phyloP scores from a whole-genome alignment of 2,113 vertebrate species.

The Petaurus breviceps region DNA sequence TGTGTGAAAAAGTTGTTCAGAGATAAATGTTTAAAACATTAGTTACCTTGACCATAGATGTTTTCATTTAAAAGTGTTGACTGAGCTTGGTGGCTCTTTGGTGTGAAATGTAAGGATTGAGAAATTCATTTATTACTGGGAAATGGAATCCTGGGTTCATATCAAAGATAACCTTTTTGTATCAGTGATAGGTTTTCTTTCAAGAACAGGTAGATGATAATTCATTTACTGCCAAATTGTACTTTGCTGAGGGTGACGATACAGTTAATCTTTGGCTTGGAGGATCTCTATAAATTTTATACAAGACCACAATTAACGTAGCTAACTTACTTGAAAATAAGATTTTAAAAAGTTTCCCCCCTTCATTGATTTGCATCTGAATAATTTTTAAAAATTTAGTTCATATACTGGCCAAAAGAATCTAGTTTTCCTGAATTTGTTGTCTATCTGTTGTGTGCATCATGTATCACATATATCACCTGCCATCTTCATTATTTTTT shows the following conservation, averaged over 20 bases:
- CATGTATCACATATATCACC: background rate
- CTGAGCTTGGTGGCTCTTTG: constrained; percentile 21
- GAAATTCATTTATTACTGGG: background rate
- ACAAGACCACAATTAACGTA: constrained; percentile 11
- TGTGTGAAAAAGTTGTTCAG: background rate
- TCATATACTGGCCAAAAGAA: background rate
- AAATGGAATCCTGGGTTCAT: background rate
- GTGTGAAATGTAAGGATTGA: background rate
- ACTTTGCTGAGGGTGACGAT: background rate
- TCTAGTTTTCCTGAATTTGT: background rate
- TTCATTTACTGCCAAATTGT: constrained; percentile 49
- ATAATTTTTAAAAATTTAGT: background rate
- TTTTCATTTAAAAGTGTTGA: background rate
- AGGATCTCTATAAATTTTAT: constrained; percentile 18
- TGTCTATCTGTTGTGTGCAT: background rate
- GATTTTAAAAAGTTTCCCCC: constrained; percentile 5
- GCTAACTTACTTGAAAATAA: constrained; percentile 14
- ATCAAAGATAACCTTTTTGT: background rate
- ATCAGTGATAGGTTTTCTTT: constrained; percentile 20
- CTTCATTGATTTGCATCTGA: background rate
- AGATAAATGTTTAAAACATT: background rate
- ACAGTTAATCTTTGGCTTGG: constrained; percentile 28
- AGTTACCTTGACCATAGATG: background rate
- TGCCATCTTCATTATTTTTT: constrained; percentile 1
- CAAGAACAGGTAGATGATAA: constrained; percentile 11